phyloP scores from a whole-genome alignment of 2,797 vertebrate genomes.

The Acridotheres tristis region DNA sequence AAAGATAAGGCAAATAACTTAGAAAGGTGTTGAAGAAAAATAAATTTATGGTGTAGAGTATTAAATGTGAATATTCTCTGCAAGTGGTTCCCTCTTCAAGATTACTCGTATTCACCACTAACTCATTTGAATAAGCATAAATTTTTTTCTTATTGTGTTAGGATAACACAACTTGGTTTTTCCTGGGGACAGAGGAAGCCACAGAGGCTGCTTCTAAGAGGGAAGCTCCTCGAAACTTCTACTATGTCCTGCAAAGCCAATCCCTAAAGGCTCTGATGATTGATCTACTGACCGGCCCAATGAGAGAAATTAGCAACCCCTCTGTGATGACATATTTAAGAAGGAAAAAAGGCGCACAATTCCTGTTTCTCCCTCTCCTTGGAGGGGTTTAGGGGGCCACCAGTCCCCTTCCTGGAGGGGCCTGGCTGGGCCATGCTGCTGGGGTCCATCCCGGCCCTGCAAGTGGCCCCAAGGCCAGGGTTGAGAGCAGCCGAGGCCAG shows the following conservation, averaged over 20 bases:
- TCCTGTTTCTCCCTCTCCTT: background rate
- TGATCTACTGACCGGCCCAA: background rate
- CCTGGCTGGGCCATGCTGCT: no score
- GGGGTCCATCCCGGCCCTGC: accelerated
- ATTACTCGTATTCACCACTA: background rate
- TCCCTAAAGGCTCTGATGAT: no score
- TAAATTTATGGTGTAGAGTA: background rate
- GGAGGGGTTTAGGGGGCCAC: background rate
- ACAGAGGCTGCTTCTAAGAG: background rate
- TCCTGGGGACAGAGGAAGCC: background rate
- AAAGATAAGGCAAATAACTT: background rate
- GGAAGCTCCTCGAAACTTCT: background rate
- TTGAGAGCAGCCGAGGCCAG: background rate
- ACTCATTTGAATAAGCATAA: background rate
- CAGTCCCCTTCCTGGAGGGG: background rate
- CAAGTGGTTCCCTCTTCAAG: background rate
- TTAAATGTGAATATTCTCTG: background rate
- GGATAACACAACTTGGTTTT: background rate
- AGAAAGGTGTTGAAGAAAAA: background rate
- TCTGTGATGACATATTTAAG: background rate
- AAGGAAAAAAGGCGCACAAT: background rate
- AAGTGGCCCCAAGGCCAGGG: accelerated
- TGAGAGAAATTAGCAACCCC: background rate
- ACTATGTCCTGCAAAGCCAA: no score
- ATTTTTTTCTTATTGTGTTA: background rate